Percentiles rank a stretch among this genome's conserved stretches.
phyloP scores from a whole-genome alignment of 2,888 invertebrate species.

The Acrocyrtus sp. region DNA sequence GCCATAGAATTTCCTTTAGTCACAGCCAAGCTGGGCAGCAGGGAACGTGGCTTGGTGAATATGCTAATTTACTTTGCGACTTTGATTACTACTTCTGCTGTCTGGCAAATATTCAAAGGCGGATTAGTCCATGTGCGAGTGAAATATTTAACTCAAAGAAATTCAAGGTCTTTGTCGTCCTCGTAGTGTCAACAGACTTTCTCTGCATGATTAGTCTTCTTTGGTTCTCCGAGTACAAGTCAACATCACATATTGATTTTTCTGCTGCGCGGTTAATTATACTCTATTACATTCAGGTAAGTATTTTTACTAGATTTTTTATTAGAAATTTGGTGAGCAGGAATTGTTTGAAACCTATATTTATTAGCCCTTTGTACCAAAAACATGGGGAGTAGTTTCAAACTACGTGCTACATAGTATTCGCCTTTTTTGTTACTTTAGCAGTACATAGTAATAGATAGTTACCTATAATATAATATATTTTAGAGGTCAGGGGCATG shows the following conservation, averaged over 20 bases:
- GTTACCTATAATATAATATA: too few species aligned
- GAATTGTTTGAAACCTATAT: too few species aligned
- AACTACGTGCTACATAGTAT: too few species aligned
- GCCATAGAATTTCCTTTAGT: too few species aligned
- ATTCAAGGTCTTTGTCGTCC: slow-evolving; percentile 32
- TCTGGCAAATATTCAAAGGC: slow-evolving; percentile 40
- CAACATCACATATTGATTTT: slow-evolving; percentile 7
- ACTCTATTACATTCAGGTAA: slow-evolving; percentile 26
- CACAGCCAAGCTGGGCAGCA: too few species aligned
- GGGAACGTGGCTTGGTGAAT: slow-evolving; percentile 15
- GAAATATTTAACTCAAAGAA: slow-evolving; percentile 21
- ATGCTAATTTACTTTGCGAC: slow-evolving; percentile 25
- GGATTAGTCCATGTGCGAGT: slow-evolving; percentile 27
- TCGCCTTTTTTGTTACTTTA: too few species aligned
- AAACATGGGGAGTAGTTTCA: too few species aligned
- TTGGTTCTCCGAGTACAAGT: slow-evolving; percentile 4
- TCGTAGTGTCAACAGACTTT: slow-evolving; percentile 25
- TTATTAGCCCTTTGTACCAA: too few species aligned
- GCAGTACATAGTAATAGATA: too few species aligned
- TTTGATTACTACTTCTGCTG: slow-evolving; percentile 48
- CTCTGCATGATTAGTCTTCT: slow-evolving; percentile 19
- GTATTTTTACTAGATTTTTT: too few species aligned
- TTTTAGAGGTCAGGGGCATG: too few species aligned
- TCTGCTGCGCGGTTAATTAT: slow-evolving; percentile 9
- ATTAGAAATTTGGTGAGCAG: too few species aligned